Evolutionary conservation across 2,888 invertebrate genomes (phyloP).

Genomic region (Habroteleia sp.): DNA sequence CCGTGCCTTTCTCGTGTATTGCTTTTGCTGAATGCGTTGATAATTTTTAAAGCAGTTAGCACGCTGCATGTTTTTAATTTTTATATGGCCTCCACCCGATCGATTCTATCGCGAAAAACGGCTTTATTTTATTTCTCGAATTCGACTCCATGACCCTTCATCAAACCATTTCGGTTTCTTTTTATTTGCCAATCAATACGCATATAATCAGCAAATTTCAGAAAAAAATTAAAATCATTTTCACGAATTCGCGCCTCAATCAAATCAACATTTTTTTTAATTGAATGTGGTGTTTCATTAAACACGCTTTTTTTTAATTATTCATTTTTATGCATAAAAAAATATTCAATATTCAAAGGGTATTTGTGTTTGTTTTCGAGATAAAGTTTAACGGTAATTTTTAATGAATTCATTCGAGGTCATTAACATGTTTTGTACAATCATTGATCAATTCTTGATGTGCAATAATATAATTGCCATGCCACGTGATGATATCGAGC

Average conservation of each 20-base stretch:
- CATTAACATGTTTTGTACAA: constrained; percentile 61
- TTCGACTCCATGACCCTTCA: no score
- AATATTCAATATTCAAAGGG: no score
- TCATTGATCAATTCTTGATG: constrained; percentile 54
- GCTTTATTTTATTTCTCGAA: constrained; percentile 60
- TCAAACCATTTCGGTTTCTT: background rate
- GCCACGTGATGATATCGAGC: constrained; percentile 74
- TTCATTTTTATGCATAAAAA: no score
- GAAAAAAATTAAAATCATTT: background rate
- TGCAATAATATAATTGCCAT: constrained; percentile 70
- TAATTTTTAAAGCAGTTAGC: constrained; percentile 65
- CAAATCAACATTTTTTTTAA: constrained; percentile 4
- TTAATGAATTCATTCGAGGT: constrained; percentile 33
- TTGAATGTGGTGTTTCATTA: background rate
- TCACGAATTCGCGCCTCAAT: background rate
- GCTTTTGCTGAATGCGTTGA: constrained; percentile 59
- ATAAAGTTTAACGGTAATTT: constrained; percentile 3
- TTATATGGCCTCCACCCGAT: constrained; percentile 65
- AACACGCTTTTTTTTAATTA: background rate
- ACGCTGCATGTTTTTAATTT: constrained; percentile 66
- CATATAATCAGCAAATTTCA: background rate
- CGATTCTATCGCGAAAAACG: constrained; percentile 67
- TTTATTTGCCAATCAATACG: constrained; percentile 17
- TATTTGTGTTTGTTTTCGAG: no score
- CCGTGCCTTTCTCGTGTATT: constrained; percentile 48